Percentiles rank a stretch among this genome's conserved stretches.
Conservation (phyloP, 2,113 vertebrate species). For the Pantherophis guttatus region DNA sequence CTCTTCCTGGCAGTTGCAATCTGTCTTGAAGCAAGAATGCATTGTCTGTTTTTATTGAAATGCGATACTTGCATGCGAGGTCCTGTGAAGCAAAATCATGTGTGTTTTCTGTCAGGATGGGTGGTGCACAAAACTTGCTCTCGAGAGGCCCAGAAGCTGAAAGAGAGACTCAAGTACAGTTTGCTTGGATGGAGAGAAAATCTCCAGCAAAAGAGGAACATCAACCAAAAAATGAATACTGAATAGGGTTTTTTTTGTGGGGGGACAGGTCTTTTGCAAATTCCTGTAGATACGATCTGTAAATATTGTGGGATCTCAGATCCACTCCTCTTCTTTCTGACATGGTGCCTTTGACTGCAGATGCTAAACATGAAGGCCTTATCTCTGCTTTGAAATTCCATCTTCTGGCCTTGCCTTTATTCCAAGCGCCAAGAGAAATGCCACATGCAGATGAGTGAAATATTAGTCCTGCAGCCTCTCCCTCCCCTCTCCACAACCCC, state of each 20-base stretch:
- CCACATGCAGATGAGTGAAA: neutral
- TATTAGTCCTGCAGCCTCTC: neutral
- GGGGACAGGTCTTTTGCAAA: neutral
- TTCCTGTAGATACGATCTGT: neutral
- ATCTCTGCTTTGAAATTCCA: neutral
- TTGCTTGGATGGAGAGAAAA: neutral
- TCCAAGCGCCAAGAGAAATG: neutral
- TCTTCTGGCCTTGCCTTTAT: neutral
- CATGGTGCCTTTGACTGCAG: neutral
- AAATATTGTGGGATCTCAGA: neutral
- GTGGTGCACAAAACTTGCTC: neutral
- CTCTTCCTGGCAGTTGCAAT: slow-evolving; percentile 24
- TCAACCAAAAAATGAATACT: neutral
- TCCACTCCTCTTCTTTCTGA: neutral
- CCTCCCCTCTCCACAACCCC: too few species aligned
- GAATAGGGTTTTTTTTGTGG: neutral
- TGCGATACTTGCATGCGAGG: neutral
- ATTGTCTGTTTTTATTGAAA: slow-evolving; percentile 25
- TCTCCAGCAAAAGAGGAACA: neutral
- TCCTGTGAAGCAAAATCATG: slow-evolving; percentile 19
- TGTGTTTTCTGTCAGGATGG: neutral
- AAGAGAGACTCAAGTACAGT: neutral
- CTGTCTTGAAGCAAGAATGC: slow-evolving; percentile 34
- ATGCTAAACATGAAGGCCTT: neutral
- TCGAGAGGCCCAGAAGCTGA: neutral